Evolutionary conservation across 2,888 invertebrate species (phyloP).

Genomic region (Sphaerophoria rueppellii): DNA sequence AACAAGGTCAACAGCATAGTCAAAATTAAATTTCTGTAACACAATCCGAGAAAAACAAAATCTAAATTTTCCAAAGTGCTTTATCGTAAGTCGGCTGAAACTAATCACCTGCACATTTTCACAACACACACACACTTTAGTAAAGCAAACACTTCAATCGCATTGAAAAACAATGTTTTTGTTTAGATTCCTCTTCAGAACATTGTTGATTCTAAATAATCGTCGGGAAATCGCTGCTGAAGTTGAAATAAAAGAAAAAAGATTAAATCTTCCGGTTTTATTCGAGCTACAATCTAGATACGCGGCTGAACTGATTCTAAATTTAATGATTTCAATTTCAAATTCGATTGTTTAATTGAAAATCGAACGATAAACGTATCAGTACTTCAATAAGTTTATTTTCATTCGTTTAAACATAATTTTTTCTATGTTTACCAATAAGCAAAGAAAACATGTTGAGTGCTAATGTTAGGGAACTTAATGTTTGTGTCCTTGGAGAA

Average conservation of each 20-base stretch:
- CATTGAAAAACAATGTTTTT: background rate
- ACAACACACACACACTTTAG: background rate
- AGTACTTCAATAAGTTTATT: background rate
- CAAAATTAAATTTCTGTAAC: too few species aligned
- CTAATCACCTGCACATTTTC: background rate
- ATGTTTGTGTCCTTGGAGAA: background rate
- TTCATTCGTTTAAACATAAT: background rate
- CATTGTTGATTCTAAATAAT: background rate
- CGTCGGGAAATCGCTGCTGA: background rate
- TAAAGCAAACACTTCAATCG: background rate
- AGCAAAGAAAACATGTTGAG: background rate
- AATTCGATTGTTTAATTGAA: background rate
- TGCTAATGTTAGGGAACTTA: background rate
- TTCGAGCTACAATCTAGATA: background rate
- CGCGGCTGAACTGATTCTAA: background rate
- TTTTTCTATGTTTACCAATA: background rate
- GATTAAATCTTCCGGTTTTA: background rate
- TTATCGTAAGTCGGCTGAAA: background rate
- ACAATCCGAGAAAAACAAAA: too few species aligned
- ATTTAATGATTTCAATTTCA: background rate
- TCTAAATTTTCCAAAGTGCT: too few species aligned
- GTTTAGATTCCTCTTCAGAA: background rate
- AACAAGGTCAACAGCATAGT: too few species aligned
- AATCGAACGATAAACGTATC: background rate
- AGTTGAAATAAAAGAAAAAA: background rate